phyloP scores from a whole-genome alignment of 2,113 vertebrate species.

The Hemichromis elongatus region DNA sequence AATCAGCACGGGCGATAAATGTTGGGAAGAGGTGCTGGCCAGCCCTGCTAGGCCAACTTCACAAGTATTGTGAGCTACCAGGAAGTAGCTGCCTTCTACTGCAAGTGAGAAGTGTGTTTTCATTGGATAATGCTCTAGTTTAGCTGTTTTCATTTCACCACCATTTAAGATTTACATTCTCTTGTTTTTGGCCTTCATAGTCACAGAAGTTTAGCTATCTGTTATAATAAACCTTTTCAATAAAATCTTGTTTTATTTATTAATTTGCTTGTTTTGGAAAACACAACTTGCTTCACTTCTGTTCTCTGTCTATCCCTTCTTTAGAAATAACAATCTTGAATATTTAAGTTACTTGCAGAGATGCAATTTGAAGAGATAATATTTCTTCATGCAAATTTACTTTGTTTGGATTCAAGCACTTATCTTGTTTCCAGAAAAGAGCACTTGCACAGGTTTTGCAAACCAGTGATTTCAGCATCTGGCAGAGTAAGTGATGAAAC shows the following conservation, averaged over 20 bases:
- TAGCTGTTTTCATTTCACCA: background rate
- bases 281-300: background rate
- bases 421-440: background rate
- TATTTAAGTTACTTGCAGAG: background rate
- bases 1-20: background rate
- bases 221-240: background rate
- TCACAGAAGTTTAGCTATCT: background rate
- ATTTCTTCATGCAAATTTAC: background rate
- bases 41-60: background rate
- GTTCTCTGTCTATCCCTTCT: background rate
- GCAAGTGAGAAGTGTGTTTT: background rate
- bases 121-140: background rate
- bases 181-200: background rate
- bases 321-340: background rate
- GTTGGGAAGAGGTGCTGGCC: background rate
- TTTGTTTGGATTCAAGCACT: background rate
- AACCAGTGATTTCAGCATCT: background rate
- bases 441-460: background rate
- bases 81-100: background rate
- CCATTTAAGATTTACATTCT: background rate
- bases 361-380: background rate
- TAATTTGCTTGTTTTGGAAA: background rate
- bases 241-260: background rate
- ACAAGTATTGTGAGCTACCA: background rate
- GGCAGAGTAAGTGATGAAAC: constrained; percentile 20